Evolutionary conservation across 2,113 vertebrate species (phyloP).

Genomic region (Oostethus manadensis): DNA sequence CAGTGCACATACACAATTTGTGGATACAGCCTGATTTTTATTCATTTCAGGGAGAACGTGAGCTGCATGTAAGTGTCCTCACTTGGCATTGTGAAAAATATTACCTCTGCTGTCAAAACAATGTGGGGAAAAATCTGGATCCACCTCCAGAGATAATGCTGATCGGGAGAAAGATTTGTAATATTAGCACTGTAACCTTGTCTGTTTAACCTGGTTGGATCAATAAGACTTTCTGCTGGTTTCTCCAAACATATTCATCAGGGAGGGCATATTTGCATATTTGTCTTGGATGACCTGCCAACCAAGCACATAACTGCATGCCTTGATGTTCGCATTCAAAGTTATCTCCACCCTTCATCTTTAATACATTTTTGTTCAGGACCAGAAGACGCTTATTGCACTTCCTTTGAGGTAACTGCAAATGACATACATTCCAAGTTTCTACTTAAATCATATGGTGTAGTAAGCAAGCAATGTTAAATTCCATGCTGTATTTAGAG

Average conservation of each 20-base stretch:
- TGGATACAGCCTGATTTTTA: background rate
- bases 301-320: slow-evolving; percentile 5
- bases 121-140: slow-evolving; percentile 14
- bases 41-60: slow-evolving; percentile 20
- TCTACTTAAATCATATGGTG: slow-evolving; percentile 24
- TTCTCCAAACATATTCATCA: slow-evolving; percentile 38
- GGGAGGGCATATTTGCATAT: slow-evolving; percentile 28
- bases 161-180: background rate
- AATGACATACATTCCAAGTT: slow-evolving; percentile 26
- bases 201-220: slow-evolving; percentile 31
- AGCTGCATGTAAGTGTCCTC: slow-evolving; percentile 35
- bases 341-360: slow-evolving; percentile 26
- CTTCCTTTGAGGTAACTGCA: slow-evolving; percentile 32
- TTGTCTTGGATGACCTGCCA: slow-evolving; percentile 22
- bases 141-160: slow-evolving; percentile 7
- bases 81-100: slow-evolving; percentile 24
- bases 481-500: slow-evolving; percentile 22
- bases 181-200: slow-evolving; percentile 1
- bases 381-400: slow-evolving; percentile 19
- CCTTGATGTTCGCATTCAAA: slow-evolving; percentile 43
- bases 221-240: slow-evolving; percentile 34
- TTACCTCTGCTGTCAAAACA: slow-evolving; percentile 32
- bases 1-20: too few species aligned
- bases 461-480: slow-evolving; percentile 34
- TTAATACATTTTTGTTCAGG: slow-evolving; percentile 13